phyloP scores from a whole-genome alignment of 2,113 vertebrate genomes.

The Entelurus aequoreus region DNA sequence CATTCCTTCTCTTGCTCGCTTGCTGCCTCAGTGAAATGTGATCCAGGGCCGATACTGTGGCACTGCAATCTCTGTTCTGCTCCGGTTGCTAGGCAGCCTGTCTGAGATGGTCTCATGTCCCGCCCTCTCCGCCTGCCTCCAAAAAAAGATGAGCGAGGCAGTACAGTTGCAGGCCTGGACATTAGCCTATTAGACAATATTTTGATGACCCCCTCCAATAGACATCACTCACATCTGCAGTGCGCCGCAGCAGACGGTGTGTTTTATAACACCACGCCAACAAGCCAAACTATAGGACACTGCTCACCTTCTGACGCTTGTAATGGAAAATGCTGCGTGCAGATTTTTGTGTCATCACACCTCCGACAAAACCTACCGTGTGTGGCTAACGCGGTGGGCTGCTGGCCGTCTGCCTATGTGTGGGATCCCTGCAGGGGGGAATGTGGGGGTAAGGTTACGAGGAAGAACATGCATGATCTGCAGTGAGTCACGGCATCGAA shows the following conservation, averaged over 20 bases:
- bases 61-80: constrained; percentile 59
- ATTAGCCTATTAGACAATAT: constrained; percentile 26
- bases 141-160: constrained; percentile 15
- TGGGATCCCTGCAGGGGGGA: constrained; percentile 38
- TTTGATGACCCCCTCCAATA: constrained; percentile 23
- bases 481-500: constrained; percentile 47
- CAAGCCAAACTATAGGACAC: constrained; percentile 20
- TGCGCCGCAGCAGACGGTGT: constrained; percentile 30
- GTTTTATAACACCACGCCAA: constrained; percentile 9
- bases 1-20: constrained; percentile 50
- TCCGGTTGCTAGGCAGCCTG: constrained; percentile 66
- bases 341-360: constrained; percentile 52
- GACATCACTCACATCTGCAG: constrained; percentile 49
- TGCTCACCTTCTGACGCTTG: constrained; percentile 43
- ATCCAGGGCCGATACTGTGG: constrained; percentile 61
- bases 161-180: constrained; percentile 13
- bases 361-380: constrained; percentile 51
- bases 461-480: constrained; percentile 48
- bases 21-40: constrained; percentile 73
- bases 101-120: constrained; percentile 49
- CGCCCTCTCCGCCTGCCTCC: constrained; percentile 42
- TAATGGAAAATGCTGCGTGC: constrained; percentile 52
- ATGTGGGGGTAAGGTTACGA: constrained; percentile 44
- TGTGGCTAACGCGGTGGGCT: constrained; percentile 53
- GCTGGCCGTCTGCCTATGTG: constrained; percentile 56